A percentile compares a stretch with the other conserved stretches of the same genome.
These are phyloP conservation scores for Lagodon rhomboides DNA, from an alignment of 2,797 vertebrate genomes.

Conservation along the genomic window DNA sequence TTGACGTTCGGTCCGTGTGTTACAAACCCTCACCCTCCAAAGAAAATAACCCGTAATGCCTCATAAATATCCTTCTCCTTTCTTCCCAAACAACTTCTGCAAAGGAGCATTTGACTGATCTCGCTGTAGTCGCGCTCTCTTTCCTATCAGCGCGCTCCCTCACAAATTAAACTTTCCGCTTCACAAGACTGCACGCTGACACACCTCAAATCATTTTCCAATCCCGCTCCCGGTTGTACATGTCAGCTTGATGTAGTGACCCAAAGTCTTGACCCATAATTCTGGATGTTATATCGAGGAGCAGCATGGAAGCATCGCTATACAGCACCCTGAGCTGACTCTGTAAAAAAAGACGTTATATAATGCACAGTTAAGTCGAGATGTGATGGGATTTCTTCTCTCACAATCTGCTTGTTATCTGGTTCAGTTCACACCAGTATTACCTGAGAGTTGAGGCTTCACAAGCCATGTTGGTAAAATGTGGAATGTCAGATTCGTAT, in stretches of 20 bases:
- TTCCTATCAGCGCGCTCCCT: conserved; percentile 35
- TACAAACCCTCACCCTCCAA: neutral
- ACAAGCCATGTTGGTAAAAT: conserved; percentile 12
- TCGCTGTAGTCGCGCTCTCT: neutral
- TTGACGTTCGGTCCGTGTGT: neutral
- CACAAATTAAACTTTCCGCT: conserved; percentile 60
- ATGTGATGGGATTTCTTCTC: conserved; percentile 14
- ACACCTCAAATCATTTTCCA: conserved; percentile 69
- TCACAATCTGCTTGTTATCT: conserved; percentile 21
- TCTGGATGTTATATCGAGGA: conserved; percentile 38
- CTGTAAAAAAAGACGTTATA: conserved; percentile 36
- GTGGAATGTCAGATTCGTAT: conserved; percentile 8
- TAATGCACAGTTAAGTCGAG: conserved; percentile 38
- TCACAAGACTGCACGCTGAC: conserved; percentile 1
- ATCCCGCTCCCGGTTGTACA: conserved; percentile 39
- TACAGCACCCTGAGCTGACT: conserved; percentile 28
- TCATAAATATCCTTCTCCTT: conserved; percentile 18
- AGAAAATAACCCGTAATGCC: neutral
- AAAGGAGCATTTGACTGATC: conserved; percentile 22
- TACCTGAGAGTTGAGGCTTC: conserved; percentile 14
- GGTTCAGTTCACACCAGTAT: conserved; percentile 18
- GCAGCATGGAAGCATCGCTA: conserved; percentile 3
- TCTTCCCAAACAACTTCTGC: conserved; percentile 17
- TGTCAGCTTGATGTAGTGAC: conserved; percentile 58
- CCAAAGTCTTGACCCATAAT: conserved; percentile 52